Conservation (phyloP, 1,140 invertebrate genomes). For the Calliopsis andreniformis region DNA sequence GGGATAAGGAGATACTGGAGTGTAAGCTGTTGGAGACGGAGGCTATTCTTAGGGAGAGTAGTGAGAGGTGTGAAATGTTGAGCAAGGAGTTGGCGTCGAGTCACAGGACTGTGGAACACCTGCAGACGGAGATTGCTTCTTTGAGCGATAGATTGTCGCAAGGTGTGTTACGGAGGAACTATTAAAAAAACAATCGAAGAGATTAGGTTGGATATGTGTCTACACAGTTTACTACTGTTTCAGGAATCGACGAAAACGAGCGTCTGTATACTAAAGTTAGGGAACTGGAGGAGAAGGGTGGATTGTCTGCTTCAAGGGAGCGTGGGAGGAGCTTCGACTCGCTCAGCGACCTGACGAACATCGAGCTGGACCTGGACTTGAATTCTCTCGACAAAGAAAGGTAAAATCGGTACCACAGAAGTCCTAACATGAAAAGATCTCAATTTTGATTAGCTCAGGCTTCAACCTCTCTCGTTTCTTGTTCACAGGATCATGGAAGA, state of each 20-base stretch:
- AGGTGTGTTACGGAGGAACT: slow-evolving; percentile 57
- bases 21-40: slow-evolving; percentile 84
- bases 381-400: slow-evolving; percentile 88
- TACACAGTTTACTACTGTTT: slow-evolving; percentile 2
- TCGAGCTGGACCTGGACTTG: slow-evolving; percentile 88
- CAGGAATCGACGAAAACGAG: slow-evolving; percentile 89
- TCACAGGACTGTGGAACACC: slow-evolving; percentile 80
- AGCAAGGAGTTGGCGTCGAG: slow-evolving; percentile 85
- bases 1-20: slow-evolving; percentile 86
- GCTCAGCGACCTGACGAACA: slow-evolving; percentile 90
- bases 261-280: slow-evolving; percentile 85
- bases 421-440: too few relatives aligned
- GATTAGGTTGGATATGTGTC: not conserved
- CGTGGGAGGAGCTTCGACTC: slow-evolving; percentile 88
- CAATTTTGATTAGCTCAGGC: too few relatives aligned
- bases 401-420: too few relatives aligned
- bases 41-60: slow-evolving; percentile 84
- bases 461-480: not conserved
- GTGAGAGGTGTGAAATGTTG: slow-evolving; percentile 84
- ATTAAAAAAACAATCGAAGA: not conserved
- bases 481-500: slow-evolving; percentile 87
- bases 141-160: slow-evolving; percentile 84
- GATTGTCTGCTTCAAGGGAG: slow-evolving; percentile 81
- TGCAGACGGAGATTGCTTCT: slow-evolving; percentile 71
- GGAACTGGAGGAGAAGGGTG: slow-evolving; percentile 85